A percentile compares a stretch with the other conserved stretches of the same genome.
Evolutionary conservation across 2,113 vertebrate genomes (phyloP).

Genomic region (Oxygymnocypris stewartii): DNA sequence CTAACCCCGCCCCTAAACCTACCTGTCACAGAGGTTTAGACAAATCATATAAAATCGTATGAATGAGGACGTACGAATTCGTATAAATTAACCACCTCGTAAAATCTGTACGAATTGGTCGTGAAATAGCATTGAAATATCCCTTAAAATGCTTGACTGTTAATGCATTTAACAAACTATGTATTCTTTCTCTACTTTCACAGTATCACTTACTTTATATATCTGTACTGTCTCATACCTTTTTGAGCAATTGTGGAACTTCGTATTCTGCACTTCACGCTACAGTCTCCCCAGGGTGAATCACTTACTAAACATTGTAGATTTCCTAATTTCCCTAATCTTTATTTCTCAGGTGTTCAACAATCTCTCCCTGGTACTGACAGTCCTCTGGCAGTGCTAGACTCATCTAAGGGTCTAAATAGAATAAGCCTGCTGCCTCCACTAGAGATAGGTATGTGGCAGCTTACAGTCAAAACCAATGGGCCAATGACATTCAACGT

Average conservation of each 20-base stretch:
- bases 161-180: not conserved
- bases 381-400: constrained; percentile 64
- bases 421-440: constrained; percentile 73
- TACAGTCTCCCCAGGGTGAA: not conserved
- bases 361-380: constrained; percentile 66
- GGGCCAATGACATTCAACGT: constrained; percentile 73
- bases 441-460: constrained; percentile 76
- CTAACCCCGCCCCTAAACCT: too few relatives aligned
- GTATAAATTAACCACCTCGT: too few relatives aligned
- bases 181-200: not conserved
- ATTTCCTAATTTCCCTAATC: not conserved
- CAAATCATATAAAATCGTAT: too few relatives aligned
- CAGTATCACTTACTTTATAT: not conserved
- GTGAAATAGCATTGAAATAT: not conserved
- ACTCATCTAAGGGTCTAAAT: constrained; percentile 74
- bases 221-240: not conserved
- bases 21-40: too few relatives aligned
- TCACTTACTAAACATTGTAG: not conserved
- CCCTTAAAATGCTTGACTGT: not conserved
- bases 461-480: constrained; percentile 65
- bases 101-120: too few relatives aligned
- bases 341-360: constrained; percentile 60
- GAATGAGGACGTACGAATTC: too few relatives aligned
- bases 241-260: not conserved
- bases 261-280: not conserved